Evolutionary conservation across 2,888 invertebrate species (phyloP), one percentile per base, ranked within the genome.

Genomic region (Rhagonycha fulva): DNA sequence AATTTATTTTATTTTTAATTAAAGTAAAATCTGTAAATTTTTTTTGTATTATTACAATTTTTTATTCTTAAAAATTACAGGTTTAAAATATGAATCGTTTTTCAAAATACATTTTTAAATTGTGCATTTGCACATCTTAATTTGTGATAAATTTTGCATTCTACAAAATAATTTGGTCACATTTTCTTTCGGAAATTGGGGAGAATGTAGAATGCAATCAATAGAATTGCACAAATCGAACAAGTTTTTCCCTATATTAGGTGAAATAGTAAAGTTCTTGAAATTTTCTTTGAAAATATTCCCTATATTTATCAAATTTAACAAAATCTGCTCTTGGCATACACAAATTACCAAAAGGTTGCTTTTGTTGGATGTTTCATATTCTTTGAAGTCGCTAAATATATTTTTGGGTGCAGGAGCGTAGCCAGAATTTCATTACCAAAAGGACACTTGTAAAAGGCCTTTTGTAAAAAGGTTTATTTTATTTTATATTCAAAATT

Each of bases 311-410:
- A 30, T 68, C 69, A 69, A 68, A 68, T 9, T 68, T 19, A 12
- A 61, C 10, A 30, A 73, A 73, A 24, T 69, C 28, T 19, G 9
- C 23, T 19, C 60, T 24, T 19, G 75, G 72, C 32, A 67, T 75
- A 30, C 23, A 14, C 30, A n/a, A n/a, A n/a, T n/a, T n/a, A n/a
- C n/a, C n/a, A n/a, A n/a, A n/a, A n/a, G n/a, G n/a, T n/a, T n/a
- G 72, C 47, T 70, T 77, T 71, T 71, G 11, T 62, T 47, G 32
- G 68, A 67, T 11, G 63, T 72, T 63, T 74, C 74, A 69, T 72
- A 75, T 14, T 70, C 77, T 75, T 72, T 77, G 14, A 72, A 75
- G 70, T 68, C 24, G 14, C 63, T 69, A n/a, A 72, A 67, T 47
- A 72, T n/a, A 32, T 72, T 71, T 67, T 19, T 62, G 19, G 69